A percentile compares a stretch with the other conserved stretches of the same genome.
These are phyloP conservation scores for Cisticola juncidis DNA, from an alignment of 2,113 vertebrate genomes.

Conservation along the genomic window DNA sequence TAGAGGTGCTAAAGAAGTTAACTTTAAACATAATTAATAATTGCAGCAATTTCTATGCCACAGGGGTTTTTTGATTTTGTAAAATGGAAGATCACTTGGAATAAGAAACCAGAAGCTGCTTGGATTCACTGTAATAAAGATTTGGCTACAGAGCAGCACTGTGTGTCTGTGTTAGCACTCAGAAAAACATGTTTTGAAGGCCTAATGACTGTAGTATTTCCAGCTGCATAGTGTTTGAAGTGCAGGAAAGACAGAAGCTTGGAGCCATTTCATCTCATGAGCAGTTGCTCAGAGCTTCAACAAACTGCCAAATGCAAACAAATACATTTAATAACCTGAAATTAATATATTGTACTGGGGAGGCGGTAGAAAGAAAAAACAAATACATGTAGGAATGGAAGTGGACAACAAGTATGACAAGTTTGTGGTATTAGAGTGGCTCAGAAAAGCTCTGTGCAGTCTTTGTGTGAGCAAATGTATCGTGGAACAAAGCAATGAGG, in stretches of 20 bases:
- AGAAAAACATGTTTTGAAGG: constrained; percentile 36
- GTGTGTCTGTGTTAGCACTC: background rate
- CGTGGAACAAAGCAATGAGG: background rate
- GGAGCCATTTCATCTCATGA: constrained; percentile 36
- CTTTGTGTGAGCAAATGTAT: background rate
- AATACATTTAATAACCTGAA: constrained; percentile 61
- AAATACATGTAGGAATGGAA: constrained; percentile 5
- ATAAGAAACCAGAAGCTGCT: background rate
- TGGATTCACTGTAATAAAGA: background rate
- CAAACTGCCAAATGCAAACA: constrained; percentile 49
- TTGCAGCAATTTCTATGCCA: background rate
- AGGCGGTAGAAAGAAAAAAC: constrained; percentile 12
- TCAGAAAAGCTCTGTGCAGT: background rate
- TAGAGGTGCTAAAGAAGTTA: background rate
- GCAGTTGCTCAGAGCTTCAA: constrained; percentile 56
- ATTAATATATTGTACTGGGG: constrained; percentile 50
- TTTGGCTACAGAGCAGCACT: background rate
- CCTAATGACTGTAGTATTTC: constrained; percentile 9
- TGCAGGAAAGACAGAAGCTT: background rate
- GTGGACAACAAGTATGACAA: constrained; percentile 47
- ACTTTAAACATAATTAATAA: background rate
- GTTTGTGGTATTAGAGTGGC: constrained; percentile 36
- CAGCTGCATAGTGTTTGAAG: constrained; percentile 29
- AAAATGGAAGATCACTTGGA: background rate
- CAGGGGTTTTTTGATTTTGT: background rate